These are phyloP conservation scores for Azorinus chamasolen DNA, from an alignment of 2,888 invertebrate genomes.

Conservation along the genomic window DNA sequence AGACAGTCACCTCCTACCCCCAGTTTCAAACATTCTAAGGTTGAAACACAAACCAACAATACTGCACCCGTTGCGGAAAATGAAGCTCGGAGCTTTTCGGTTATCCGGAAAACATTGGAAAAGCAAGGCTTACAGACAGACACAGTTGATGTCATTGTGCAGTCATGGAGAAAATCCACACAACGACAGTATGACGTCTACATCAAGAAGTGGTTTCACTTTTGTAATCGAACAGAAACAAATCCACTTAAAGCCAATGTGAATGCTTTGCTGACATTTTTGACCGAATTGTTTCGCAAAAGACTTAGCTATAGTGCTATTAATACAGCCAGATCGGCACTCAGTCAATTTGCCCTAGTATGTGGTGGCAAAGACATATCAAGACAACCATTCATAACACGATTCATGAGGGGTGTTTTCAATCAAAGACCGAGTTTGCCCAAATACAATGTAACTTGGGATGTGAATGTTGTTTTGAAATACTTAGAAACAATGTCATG, in stretches of 20 bases:
- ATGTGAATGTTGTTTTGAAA: not conserved
- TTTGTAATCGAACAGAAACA: constrained; percentile 5
- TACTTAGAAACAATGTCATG: not conserved
- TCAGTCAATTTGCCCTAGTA: constrained; percentile 16
- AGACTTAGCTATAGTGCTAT: constrained; percentile 18
- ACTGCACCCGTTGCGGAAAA: constrained; percentile 20
- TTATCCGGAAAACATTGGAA: constrained; percentile 19
- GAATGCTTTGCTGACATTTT: constrained; percentile 11
- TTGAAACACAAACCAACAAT: constrained; percentile 15
- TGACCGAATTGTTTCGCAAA: constrained; percentile 8
- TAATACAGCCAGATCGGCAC: too few relatives aligned
- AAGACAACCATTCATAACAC: not conserved
- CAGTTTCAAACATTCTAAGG: constrained; percentile 3
- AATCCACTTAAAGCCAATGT: constrained; percentile 12
- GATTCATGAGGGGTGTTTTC: constrained; percentile 6
- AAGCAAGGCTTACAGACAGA: not conserved
- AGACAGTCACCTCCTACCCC: not conserved
- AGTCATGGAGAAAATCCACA: constrained; percentile 26
- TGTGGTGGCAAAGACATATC: not conserved
- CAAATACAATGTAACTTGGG: constrained; percentile 5
- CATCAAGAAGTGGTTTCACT: constrained; percentile 20
- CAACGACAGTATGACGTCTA: constrained; percentile 12
- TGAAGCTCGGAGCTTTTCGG: constrained; percentile 29
- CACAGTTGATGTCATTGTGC: constrained; percentile 15
- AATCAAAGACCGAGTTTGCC: not conserved